A percentile compares a stretch with the other conserved stretches of the same genome.
Conservation (phyloP, 1,140 invertebrate species). For the Himalopsyche phryganea region DNA sequence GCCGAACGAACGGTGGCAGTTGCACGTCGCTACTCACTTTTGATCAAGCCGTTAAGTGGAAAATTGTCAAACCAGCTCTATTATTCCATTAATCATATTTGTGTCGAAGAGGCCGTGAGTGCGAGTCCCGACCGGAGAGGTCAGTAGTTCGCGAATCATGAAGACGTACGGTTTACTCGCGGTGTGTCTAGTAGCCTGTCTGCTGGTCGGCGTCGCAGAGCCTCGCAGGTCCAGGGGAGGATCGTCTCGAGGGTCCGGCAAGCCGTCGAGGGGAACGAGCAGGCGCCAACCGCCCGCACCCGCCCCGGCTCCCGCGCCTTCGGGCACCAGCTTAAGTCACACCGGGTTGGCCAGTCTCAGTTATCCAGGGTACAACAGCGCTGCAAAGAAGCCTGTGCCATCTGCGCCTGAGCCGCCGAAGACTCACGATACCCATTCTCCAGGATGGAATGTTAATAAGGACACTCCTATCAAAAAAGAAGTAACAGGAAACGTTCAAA, state of each 20-base stretch:
- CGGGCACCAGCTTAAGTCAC: constrained; percentile 6
- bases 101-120: constrained; percentile 19
- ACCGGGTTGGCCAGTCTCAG: constrained; percentile 25
- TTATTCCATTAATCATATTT: constrained; percentile 32
- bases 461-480: constrained; percentile 21
- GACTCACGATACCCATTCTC: constrained; percentile 2
- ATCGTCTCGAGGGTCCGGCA: constrained; percentile 14
- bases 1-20: too few relatives aligned
- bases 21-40: too few relatives aligned
- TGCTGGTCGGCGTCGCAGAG: constrained; percentile 11
- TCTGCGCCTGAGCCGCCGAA: constrained; percentile 6
- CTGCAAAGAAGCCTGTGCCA: constrained; percentile 5
- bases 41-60: constrained; percentile 12
- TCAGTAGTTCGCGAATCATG: constrained; percentile 27
- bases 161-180: constrained; percentile 16
- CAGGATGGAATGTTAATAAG: constrained; percentile 27
- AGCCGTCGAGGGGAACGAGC: constrained; percentile 9
- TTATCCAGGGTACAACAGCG: constrained; percentile 24
- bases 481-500: constrained; percentile 12
- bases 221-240: constrained; percentile 25
- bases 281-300: constrained; percentile 2
- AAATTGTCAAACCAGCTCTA: constrained; percentile 20
- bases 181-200: constrained; percentile 5
- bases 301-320: constrained; percentile 2
- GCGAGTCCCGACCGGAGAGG: neutral